Evolutionary conservation across 2,113 vertebrate genomes (phyloP).

Genomic region (Xerus inauris): DNA sequence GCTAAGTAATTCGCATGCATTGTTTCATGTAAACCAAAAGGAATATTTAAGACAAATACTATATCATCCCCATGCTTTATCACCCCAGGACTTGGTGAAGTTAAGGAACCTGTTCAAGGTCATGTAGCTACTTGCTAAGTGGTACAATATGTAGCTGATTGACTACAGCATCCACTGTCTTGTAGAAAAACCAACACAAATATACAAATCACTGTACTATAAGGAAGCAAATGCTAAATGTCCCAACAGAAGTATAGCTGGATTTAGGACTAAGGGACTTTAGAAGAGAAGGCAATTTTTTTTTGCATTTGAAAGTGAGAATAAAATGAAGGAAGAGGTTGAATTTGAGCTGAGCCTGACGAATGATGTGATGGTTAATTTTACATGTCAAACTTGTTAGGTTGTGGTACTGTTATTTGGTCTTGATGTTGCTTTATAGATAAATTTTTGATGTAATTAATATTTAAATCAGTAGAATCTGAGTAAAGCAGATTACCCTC

Average conservation of each 20-base stretch:
- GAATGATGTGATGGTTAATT: background rate
- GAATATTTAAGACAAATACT: background rate
- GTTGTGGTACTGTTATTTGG: background rate
- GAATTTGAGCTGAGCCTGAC: background rate
- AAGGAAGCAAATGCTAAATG: background rate
- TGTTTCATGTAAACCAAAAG: background rate
- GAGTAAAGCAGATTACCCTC: background rate
- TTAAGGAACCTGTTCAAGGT: background rate
- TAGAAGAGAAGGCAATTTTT: background rate
- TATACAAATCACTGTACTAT: background rate
- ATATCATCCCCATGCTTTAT: background rate
- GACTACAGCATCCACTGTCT: background rate
- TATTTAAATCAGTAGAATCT: background rate
- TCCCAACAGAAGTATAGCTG: background rate
- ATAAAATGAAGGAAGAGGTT: background rate
- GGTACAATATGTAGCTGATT: background rate
- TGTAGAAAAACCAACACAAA: background rate
- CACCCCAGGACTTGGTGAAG: background rate
- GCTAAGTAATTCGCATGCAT: background rate
- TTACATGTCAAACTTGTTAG: background rate
- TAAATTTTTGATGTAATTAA: background rate
- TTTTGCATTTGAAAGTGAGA: background rate
- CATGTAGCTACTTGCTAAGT: background rate
- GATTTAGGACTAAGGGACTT: background rate
- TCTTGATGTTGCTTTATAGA: background rate